phyloP scores from a whole-genome alignment of 2,797 vertebrate genomes.

The Onychomys leucogaster region DNA sequence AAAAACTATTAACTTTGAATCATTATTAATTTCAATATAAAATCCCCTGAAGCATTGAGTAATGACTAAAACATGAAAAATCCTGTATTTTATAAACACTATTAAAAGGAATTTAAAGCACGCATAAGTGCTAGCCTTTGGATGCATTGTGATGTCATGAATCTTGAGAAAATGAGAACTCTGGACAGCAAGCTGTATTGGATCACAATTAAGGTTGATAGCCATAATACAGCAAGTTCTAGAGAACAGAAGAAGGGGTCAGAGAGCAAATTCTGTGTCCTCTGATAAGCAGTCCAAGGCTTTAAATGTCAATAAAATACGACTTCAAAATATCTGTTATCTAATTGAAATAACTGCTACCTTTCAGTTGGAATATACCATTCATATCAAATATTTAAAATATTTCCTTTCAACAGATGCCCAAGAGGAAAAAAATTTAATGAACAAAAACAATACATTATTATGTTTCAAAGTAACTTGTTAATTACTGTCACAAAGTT shows the following conservation, averaged over 20 bases:
- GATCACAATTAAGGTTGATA: constrained; percentile 1
- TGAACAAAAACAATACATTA: background rate
- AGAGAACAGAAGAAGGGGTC: background rate
- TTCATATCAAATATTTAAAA: background rate
- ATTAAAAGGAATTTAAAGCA: background rate
- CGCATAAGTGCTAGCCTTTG: background rate
- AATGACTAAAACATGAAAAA: background rate
- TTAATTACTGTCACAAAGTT: background rate
- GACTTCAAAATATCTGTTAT: background rate
- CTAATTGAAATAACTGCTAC: constrained; percentile 35
- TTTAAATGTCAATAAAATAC: background rate
- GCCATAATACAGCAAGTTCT: background rate
- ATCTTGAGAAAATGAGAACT: background rate
- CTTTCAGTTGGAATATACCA: constrained; percentile 23
- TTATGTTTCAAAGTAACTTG: background rate
- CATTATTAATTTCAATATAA: background rate
- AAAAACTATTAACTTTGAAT: background rate
- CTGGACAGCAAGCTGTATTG: background rate
- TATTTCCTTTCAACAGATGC: background rate
- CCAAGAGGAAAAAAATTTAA: constrained; percentile 7
- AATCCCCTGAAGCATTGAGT: background rate
- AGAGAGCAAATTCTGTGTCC: background rate
- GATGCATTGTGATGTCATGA: background rate
- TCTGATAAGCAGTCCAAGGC: background rate
- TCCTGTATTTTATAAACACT: background rate